phyloP scores from a whole-genome alignment of 2,888 invertebrate species.

The Spialia ferax region DNA sequence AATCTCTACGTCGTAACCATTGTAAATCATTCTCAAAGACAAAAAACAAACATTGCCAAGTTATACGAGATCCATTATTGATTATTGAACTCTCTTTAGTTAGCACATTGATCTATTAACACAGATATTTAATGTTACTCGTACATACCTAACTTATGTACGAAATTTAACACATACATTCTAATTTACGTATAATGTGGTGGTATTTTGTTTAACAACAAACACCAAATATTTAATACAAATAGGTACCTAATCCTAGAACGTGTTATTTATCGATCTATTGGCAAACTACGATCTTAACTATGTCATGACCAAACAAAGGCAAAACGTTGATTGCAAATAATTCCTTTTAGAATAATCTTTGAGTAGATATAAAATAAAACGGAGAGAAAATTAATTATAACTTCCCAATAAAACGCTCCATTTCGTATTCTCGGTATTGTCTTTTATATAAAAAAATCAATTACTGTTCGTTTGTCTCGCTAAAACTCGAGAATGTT shows the following conservation, averaged over 20 bases:
- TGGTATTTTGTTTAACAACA: too few species aligned
- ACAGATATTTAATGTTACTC: not conserved
- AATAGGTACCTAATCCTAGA: slow-evolving; percentile 17
- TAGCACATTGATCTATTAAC: not conserved
- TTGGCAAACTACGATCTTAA: slow-evolving; percentile 24
- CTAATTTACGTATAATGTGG: not conserved
- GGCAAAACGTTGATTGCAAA: slow-evolving; percentile 19
- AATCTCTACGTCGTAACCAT: too few species aligned
- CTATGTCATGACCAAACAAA: slow-evolving; percentile 28
- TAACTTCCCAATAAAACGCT: not conserved
- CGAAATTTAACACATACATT: not conserved
- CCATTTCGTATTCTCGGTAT: not conserved
- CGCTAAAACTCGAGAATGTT: too few species aligned
- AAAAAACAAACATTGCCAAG: too few species aligned
- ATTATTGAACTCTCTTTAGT: too few species aligned
- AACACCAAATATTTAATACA: slow-evolving; percentile 10
- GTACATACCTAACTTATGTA: not conserved
- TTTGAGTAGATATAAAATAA: not conserved
- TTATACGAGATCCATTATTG: too few species aligned
- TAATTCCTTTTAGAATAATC: slow-evolving; percentile 1
- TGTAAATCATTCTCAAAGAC: too few species aligned
- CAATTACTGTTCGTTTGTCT: too few species aligned
- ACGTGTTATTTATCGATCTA: slow-evolving; percentile 25
- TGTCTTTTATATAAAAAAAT: too few species aligned
- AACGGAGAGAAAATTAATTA: not conserved